Evolutionary conservation across 2,113 vertebrate genomes (phyloP).

Genomic region (Microtus richardsoni): DNA sequence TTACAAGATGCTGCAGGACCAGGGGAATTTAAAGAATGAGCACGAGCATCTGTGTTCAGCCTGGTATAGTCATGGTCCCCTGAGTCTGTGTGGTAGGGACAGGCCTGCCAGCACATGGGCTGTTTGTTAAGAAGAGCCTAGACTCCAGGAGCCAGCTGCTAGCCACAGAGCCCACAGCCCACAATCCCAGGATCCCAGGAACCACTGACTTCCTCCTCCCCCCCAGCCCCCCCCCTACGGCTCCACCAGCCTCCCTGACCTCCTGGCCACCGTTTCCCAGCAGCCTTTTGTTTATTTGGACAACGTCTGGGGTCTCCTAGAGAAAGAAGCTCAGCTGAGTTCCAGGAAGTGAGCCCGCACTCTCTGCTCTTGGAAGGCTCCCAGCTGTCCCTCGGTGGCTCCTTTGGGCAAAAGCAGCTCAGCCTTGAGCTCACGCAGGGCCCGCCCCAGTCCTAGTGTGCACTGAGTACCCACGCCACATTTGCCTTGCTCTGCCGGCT

Average conservation of each 20-base stretch:
- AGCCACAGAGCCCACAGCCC: neutral
- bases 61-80: rapidly evolving
- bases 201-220: neutral
- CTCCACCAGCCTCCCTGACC: neutral
- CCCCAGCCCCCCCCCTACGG: neutral
- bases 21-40: neutral
- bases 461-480: neutral
- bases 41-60: neutral
- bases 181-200: neutral
- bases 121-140: neutral
- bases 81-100: neutral
- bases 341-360: neutral
- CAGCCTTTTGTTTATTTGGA: slow-evolving; percentile 45
- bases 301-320: slow-evolving; percentile 35
- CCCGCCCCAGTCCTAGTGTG: neutral
- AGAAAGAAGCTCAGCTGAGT: slow-evolving; percentile 36
- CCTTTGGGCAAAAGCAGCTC: neutral
- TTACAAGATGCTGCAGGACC: neutral
- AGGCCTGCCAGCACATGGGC: neutral
- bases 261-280: neutral
- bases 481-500: neutral
- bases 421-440: neutral
- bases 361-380: neutral
- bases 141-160: neutral
- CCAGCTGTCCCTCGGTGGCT: slow-evolving; percentile 26